These are phyloP conservation scores for human DNA, from an alignment of 2,113 vertebrate species.

Conservation along the genomic window GRCh38 chr17:82424001-82424500, in stretches of 20 bases:
- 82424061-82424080: background rate
- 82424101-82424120: background rate
- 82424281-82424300: rapidly evolving
- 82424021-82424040: background rate
- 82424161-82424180: rapidly evolving
- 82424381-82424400: constrained; percentile 86
- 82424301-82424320: background rate
- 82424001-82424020: background rate
- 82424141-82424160: rapidly evolving
- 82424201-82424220: background rate
- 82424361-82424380: background rate
- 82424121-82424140: background rate
- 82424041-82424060: background rate
- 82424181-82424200: background rate
- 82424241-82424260: background rate
- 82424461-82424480: constrained; percentile 87
- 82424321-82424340: rapidly evolving
- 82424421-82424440: constrained; percentile 93
- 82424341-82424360: rapidly evolving
- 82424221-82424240: rapidly evolving
- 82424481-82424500: constrained; percentile 89
- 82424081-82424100: no score
- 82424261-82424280: background rate
- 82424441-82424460: constrained; percentile 97
- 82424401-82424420: constrained; percentile 89